A percentile compares a stretch with the other conserved stretches of the same genome.
Evolutionary conservation across 2,797 vertebrate genomes (phyloP).

Genomic region (Lacerta viridis): DNA sequence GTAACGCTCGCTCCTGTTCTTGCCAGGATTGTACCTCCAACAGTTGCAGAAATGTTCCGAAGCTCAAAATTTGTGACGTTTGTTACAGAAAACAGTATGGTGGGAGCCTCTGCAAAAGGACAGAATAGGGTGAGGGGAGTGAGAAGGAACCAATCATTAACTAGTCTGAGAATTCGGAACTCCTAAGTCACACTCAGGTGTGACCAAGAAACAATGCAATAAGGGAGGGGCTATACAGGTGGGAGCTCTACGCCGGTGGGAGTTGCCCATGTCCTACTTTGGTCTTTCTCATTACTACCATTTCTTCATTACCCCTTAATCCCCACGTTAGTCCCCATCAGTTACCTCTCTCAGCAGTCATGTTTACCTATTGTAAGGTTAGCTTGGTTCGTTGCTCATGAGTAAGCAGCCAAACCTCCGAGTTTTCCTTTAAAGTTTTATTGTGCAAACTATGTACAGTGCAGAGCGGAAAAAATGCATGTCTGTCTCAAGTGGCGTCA

Average conservation of each 20-base stretch:
- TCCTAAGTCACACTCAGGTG: not conserved
- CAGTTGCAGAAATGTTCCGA: slow-evolving; percentile 72
- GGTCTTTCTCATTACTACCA: too few relatives aligned
- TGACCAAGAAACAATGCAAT: not conserved
- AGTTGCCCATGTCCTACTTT: not conserved
- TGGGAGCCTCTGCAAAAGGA: slow-evolving; percentile 84
- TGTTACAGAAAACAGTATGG: slow-evolving; percentile 79
- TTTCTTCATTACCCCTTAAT: not conserved
- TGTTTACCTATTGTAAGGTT: too few relatives aligned
- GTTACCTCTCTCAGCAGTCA: not conserved
- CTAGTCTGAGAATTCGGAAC: not conserved
- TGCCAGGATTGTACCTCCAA: slow-evolving; percentile 83
- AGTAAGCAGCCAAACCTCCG: too few relatives aligned
- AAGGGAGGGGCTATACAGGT: not conserved
- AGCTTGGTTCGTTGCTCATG: too few relatives aligned
- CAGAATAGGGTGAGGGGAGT: slow-evolving; percentile 39
- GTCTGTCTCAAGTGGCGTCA: too few relatives aligned
- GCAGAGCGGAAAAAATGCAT: too few relatives aligned
- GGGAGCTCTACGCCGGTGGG: too few relatives aligned
- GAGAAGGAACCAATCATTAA: not conserved
- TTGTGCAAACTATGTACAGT: too few relatives aligned
- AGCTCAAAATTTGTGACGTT: slow-evolving; percentile 80
- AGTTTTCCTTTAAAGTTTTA: too few relatives aligned
- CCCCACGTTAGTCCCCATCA: not conserved
- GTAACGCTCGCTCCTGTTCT: slow-evolving; percentile 80